A percentile compares a stretch with the other conserved stretches of the same genome.
Evolutionary conservation across 2,113 vertebrate species (phyloP).

Genomic region (Capreolus pygargus): DNA sequence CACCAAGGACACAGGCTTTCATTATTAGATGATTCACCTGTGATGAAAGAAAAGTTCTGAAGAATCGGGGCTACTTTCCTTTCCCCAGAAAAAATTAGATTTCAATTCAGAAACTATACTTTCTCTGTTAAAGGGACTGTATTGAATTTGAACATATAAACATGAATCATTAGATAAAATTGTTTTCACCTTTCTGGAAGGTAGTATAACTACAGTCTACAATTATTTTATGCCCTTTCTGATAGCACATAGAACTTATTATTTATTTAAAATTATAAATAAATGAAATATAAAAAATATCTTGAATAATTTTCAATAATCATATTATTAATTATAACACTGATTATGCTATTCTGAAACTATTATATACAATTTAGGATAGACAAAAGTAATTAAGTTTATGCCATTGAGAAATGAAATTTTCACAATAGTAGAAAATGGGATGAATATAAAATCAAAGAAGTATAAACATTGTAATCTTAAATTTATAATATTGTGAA

Average conservation of each 20-base stretch:
- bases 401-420: neutral
- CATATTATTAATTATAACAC: neutral
- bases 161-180: constrained; percentile 15
- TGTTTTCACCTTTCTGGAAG: constrained; percentile 43
- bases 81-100: constrained; percentile 40
- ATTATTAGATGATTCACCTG: constrained; percentile 17
- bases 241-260: neutral
- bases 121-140: constrained; percentile 25
- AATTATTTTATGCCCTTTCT: neutral
- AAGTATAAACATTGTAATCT: neutral
- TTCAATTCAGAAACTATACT: constrained; percentile 36
- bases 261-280: neutral
- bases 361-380: neutral
- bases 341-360: neutral
- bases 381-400: neutral
- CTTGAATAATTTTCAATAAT: neutral
- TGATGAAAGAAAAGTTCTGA: constrained; percentile 58
- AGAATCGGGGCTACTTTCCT: constrained; percentile 21
- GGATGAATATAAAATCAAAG: constrained; percentile 32
- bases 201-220: neutral
- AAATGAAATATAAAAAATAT: neutral
- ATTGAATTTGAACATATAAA: constrained; percentile 35
- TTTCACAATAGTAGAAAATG: neutral
- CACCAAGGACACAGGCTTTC: constrained; percentile 31
- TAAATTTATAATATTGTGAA: neutral